Conservation (phyloP, 2,888 invertebrate genomes). For the Cheiracanthium punctorium region DNA sequence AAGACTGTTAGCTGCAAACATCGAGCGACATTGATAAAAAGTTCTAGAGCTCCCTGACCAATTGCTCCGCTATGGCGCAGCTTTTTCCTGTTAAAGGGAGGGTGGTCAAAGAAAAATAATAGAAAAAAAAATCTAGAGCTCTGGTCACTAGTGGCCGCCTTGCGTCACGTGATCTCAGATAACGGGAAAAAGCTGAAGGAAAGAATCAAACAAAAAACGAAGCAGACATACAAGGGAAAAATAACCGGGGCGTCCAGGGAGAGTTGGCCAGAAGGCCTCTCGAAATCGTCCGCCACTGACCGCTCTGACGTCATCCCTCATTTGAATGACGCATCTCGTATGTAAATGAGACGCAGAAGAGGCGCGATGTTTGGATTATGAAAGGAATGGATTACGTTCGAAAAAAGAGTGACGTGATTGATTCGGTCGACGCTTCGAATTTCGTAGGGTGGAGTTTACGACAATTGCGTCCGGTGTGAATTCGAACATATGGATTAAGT, state of each 20-base stretch:
- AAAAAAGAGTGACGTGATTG: no score
- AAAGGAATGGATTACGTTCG: neutral
- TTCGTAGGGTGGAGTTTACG: no score
- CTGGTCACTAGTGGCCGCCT: slow-evolving; percentile 53
- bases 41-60: slow-evolving; percentile 14
- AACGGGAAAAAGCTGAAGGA: slow-evolving; percentile 34
- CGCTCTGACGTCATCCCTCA: slow-evolving; percentile 38
- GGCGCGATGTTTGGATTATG: slow-evolving; percentile 30
- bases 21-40: slow-evolving; percentile 13
- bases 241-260: slow-evolving; percentile 20
- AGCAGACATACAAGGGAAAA: slow-evolving; percentile 25
- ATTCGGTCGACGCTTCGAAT: no score
- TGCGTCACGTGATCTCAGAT: slow-evolving; percentile 53
- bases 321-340: slow-evolving; percentile 23
- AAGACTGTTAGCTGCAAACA: neutral
- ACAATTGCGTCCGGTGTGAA: neutral
- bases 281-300: slow-evolving; percentile 16
- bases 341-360: slow-evolving; percentile 25
- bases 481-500: neutral
- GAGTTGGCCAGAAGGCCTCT: slow-evolving; percentile 31
- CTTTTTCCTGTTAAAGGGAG: neutral
- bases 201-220: slow-evolving; percentile 23
- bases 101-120: neutral
- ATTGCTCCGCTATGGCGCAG: slow-evolving; percentile 24
- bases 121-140: slow-evolving; percentile 14